A percentile compares a stretch with the other conserved stretches of the same genome.
phyloP scores from a whole-genome alignment of 2,888 invertebrate genomes.

The Drosophila nr. fundita region DNA sequence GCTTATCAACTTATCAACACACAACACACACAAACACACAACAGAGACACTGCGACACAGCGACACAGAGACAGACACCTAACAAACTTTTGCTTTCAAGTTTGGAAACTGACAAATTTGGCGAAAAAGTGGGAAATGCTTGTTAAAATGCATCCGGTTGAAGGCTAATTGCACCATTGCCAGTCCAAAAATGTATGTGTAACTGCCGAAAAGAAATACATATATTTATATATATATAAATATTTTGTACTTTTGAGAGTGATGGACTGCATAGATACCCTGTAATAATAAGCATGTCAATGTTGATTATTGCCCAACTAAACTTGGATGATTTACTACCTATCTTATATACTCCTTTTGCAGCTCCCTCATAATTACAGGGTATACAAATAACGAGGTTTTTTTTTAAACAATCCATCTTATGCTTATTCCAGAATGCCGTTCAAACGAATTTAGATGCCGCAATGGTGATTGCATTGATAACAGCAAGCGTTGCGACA shows the following conservation, averaged over 20 bases:
- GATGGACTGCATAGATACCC: neutral
- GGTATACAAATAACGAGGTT: neutral
- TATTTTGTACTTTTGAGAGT: neutral
- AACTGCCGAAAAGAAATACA: constrained; percentile 6
- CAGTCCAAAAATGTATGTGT: constrained; percentile 8
- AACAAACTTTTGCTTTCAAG: constrained; percentile 78
- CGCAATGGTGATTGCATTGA: constrained; percentile 87
- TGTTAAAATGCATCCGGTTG: constrained; percentile 79
- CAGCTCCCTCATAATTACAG: neutral
- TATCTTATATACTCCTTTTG: neutral
- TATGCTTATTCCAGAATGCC: constrained; percentile 86
- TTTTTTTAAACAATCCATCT: constrained; percentile 3
- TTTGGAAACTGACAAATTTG: constrained; percentile 48
- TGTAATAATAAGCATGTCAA: neutral
- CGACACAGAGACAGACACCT: constrained; percentile 36
- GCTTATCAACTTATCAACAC: constrained; percentile 61
- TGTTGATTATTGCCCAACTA: neutral
- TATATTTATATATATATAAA: constrained; percentile 4
- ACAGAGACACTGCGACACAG: constrained; percentile 24
- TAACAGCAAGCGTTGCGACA: constrained; percentile 86
- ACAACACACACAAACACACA: constrained; percentile 27
- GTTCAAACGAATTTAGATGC: constrained; percentile 87
- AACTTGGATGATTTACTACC: no score
- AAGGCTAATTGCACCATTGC: constrained; percentile 63
- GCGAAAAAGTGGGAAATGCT: constrained; percentile 60